A percentile compares a stretch with the other conserved stretches of the same genome.
Conservation (phyloP, 2,113 vertebrate species). For the Callopanchax toddi region DNA sequence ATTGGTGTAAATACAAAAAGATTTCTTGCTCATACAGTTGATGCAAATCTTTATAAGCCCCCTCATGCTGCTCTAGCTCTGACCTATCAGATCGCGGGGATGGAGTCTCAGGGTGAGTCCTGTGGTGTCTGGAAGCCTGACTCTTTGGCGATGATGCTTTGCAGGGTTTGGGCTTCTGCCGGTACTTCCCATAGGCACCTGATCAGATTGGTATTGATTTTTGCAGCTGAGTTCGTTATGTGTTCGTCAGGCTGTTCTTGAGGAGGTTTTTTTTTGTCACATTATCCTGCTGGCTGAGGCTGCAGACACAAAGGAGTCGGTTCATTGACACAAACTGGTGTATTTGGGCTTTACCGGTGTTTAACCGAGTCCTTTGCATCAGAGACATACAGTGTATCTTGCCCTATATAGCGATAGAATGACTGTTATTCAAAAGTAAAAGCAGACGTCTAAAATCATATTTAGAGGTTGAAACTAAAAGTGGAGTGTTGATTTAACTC, state of each 20-base stretch:
- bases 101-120: neutral
- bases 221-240: neutral
- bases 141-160: neutral
- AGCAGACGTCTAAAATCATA: too few relatives aligned
- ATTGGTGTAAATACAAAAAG: neutral
- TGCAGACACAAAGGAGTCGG: slow-evolving; percentile 17
- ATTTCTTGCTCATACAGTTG: neutral
- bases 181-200: neutral
- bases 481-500: too few relatives aligned
- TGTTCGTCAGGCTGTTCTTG: neutral
- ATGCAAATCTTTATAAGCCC: neutral
- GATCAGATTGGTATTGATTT: neutral
- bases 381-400: too few relatives aligned
- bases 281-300: neutral
- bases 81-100: neutral
- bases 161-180: neutral
- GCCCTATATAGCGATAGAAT: too few relatives aligned
- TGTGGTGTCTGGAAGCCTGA: neutral
- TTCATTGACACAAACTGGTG: neutral
- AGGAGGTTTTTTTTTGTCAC: neutral
- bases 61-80: neutral
- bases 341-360: neutral
- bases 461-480: too few relatives aligned
- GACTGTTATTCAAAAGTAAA: too few relatives aligned
- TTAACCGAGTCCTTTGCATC: too few relatives aligned